Conservation (phyloP, 2,888 invertebrate genomes). For the Eupeodes luniger region DNA sequence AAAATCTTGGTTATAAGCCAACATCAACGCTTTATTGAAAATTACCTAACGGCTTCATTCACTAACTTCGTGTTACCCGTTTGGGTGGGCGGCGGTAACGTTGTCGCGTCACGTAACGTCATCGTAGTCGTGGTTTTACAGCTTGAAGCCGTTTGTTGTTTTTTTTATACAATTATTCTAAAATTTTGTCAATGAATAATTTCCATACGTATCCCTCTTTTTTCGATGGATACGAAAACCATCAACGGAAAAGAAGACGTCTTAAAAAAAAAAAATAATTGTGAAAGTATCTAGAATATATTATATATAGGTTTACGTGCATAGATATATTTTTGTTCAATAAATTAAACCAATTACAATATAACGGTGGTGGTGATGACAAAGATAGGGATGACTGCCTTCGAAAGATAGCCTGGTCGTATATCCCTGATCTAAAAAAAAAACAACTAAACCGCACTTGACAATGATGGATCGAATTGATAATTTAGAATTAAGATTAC, state of each 20-base stretch:
- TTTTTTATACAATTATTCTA: constrained; percentile 21
- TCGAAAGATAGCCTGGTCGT: constrained; percentile 21
- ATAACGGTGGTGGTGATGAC: constrained; percentile 4
- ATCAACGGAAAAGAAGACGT: constrained; percentile 17
- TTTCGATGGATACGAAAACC: constrained; percentile 20
- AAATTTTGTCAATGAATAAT: constrained; percentile 48
- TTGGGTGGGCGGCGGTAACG: constrained; percentile 6
- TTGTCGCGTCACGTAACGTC: neutral
- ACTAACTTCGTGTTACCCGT: constrained; percentile 52
- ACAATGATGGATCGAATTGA: constrained; percentile 74
- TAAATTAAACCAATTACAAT: constrained; percentile 37
- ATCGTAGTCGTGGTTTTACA: neutral
- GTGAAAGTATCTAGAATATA: constrained; percentile 45
- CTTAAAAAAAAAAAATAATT: neutral
- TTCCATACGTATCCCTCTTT: constrained; percentile 56
- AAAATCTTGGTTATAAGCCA: constrained; percentile 87
- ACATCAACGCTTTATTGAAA: constrained; percentile 79
- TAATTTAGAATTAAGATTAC: constrained; percentile 60
- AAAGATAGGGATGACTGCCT: constrained; percentile 28
- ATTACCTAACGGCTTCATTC: constrained; percentile 75
- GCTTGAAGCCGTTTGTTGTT: constrained; percentile 64
- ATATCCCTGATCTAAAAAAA: constrained; percentile 27
- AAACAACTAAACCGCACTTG: constrained; percentile 56
- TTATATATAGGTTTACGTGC: neutral
- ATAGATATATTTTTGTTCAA: constrained; percentile 43